A percentile compares a stretch with the other conserved stretches of the same genome.
phyloP scores from a whole-genome alignment of 2,797 vertebrate species.

The Choloepus didactylus region DNA sequence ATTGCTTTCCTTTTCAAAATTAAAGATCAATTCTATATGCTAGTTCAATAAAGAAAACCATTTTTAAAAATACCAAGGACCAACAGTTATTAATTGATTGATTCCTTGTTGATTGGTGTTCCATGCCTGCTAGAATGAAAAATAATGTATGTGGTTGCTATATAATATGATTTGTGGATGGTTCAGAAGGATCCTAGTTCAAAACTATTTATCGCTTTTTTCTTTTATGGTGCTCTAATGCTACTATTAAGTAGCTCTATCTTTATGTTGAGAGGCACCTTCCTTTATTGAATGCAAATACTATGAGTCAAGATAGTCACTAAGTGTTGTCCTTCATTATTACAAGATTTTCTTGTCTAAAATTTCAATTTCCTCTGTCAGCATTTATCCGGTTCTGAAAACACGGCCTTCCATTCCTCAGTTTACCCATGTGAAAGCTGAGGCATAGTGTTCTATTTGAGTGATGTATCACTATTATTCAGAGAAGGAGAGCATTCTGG shows the following conservation, averaged over 20 bases:
- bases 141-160: background rate
- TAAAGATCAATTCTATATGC: constrained; percentile 28
- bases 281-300: constrained; percentile 1
- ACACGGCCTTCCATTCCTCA: background rate
- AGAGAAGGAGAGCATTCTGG: constrained; percentile 38
- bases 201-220: background rate
- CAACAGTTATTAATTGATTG: background rate
- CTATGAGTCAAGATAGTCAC: background rate
- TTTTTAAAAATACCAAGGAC: constrained; percentile 23
- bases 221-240: constrained; percentile 19
- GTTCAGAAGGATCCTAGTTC: constrained; percentile 25
- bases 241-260: background rate
- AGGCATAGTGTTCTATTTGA: constrained; percentile 8
- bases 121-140: background rate
- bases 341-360: constrained; percentile 16
- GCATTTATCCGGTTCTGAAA: constrained; percentile 18
- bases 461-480: constrained; percentile 23
- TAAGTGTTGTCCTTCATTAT: background rate
- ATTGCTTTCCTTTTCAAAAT: constrained; percentile 44
- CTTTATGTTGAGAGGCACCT: background rate
- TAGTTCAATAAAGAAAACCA: constrained; percentile 2
- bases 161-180: constrained; percentile 4
- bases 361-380: constrained; percentile 18
- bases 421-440: constrained; percentile 29
- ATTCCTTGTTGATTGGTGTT: background rate